A percentile compares a stretch with the other conserved stretches of the same genome.
Evolutionary conservation across 2,113 vertebrate species (phyloP).

Genomic region (Tupaia tana): DNA sequence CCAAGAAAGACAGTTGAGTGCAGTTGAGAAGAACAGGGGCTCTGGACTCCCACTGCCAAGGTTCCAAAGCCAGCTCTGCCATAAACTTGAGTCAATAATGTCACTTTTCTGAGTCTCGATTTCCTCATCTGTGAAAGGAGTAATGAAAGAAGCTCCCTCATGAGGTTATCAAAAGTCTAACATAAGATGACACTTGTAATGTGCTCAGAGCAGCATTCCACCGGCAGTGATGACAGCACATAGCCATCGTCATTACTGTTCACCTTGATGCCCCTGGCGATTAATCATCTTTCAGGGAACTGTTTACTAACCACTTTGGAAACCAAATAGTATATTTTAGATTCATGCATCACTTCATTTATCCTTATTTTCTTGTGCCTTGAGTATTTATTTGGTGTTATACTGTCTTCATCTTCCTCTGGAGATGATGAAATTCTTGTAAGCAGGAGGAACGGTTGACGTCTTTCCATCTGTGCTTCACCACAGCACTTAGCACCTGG

Average conservation of each 20-base stretch:
- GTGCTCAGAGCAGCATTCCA: neutral
- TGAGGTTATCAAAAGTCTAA: neutral
- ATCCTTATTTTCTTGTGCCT: neutral
- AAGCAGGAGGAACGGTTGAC: neutral
- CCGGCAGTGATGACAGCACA: neutral
- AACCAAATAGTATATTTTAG: neutral
- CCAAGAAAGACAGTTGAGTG: neutral
- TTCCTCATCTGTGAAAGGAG: neutral
- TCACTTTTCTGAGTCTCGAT: neutral
- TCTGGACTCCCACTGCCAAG: neutral
- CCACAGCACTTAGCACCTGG: neutral
- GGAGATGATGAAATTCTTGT: neutral
- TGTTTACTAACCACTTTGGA: neutral
- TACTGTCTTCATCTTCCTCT: neutral
- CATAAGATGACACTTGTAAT: rapidly evolving
- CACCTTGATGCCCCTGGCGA: rapidly evolving
- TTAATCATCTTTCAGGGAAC: neutral
- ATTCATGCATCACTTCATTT: neutral
- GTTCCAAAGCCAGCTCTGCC: neutral
- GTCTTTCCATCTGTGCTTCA: neutral
- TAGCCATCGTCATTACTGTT: rapidly evolving
- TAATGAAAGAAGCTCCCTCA: neutral
- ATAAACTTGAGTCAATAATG: neutral
- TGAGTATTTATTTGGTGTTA: neutral
- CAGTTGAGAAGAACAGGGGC: neutral